Conservation (phyloP, 1,140 invertebrate species). For the Bombus ignitus region DNA sequence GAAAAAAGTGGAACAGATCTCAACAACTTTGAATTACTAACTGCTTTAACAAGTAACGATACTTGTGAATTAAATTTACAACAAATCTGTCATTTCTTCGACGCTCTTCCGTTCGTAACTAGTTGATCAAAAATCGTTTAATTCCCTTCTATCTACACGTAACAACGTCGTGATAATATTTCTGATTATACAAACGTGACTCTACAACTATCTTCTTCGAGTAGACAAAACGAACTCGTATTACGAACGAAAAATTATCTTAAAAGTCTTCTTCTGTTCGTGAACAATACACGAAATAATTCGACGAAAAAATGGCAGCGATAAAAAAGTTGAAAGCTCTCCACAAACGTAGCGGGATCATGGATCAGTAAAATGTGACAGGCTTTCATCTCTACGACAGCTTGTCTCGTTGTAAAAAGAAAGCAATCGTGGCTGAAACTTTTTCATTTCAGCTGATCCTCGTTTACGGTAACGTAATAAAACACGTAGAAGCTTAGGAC, state of each 20-base stretch:
- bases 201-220: constrained; percentile 29
- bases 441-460: constrained; percentile 9
- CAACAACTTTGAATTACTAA: neutral
- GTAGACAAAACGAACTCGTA: constrained; percentile 25
- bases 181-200: constrained; percentile 59
- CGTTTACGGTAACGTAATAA: constrained; percentile 15
- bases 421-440: constrained; percentile 12
- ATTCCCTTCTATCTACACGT: constrained; percentile 56
- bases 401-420: constrained; percentile 7
- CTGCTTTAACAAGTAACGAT: neutral
- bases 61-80: neutral
- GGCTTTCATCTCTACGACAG: neutral
- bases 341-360: neutral
- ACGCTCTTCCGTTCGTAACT: constrained; percentile 38
- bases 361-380: neutral
- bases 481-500: neutral
- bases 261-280: neutral
- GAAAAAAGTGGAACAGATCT: neutral
- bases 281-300: neutral
- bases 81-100: constrained; percentile 30
- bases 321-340: neutral
- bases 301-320: constrained; percentile 19
- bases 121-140: constrained; percentile 37
- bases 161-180: constrained; percentile 53
- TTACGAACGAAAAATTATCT: constrained; percentile 6